Evolutionary conservation across 2,113 vertebrate species (phyloP).

Genomic region (Pampusana beccarii): DNA sequence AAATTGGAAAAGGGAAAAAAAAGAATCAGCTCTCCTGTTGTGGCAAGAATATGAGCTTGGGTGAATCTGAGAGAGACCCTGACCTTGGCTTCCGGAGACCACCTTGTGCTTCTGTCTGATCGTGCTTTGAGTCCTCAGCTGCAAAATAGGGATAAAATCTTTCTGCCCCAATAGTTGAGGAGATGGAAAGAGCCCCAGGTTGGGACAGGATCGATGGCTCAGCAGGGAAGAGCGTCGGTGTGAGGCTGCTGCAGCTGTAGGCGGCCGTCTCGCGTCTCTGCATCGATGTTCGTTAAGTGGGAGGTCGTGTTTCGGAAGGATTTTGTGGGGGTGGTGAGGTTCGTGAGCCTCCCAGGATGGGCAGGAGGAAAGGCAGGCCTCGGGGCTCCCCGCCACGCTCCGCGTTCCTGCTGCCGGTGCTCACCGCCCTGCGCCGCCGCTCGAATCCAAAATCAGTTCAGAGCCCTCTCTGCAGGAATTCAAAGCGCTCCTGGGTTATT

Average conservation of each 20-base stretch:
- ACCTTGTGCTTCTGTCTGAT: background rate
- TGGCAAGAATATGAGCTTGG: too few relatives aligned
- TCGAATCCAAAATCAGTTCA: background rate
- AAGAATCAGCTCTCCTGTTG: too few relatives aligned
- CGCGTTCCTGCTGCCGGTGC: background rate
- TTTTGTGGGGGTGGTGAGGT: background rate
- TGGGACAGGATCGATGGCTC: background rate
- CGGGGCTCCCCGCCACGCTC: rapidly evolving
- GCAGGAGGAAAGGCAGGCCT: background rate
- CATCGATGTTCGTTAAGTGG: rapidly evolving
- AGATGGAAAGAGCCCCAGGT: rapidly evolving
- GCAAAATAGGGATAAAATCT: background rate
- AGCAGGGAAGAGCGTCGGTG: rapidly evolving
- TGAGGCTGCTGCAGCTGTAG: background rate
- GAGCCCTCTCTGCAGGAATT: background rate
- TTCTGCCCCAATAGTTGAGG: background rate
- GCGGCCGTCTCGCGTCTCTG: background rate
- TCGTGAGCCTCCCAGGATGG: background rate
- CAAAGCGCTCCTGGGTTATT: background rate
- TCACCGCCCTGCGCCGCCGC: rapidly evolving
- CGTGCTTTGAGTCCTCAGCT: background rate
- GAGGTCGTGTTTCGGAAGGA: background rate
- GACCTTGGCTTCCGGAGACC: background rate
- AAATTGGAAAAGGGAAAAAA: too few relatives aligned
- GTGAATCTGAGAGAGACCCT: too few relatives aligned